Percentiles rank a stretch among this genome's conserved stretches.
Evolutionary conservation across 2,113 vertebrate species (phyloP).

Genomic region (Solea solea): DNA sequence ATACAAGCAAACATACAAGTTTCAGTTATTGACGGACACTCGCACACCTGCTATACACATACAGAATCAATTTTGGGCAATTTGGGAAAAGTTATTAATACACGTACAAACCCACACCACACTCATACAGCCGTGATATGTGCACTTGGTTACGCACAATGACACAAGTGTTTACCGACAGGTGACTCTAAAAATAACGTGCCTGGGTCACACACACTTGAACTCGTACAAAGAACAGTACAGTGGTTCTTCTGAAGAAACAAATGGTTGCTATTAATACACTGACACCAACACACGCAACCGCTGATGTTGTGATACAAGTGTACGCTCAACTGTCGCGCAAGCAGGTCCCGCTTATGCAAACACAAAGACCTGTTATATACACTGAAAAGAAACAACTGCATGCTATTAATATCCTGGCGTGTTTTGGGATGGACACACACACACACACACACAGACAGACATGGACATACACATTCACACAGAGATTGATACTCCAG

Average conservation of each 20-base stretch:
- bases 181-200: slow-evolving; percentile 76
- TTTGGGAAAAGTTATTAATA: slow-evolving; percentile 57
- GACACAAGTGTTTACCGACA: slow-evolving; percentile 65
- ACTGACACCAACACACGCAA: slow-evolving; percentile 29
- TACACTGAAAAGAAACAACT: slow-evolving; percentile 73
- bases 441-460: slow-evolving; percentile 32
- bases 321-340: slow-evolving; percentile 60
- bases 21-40: slow-evolving; percentile 33
- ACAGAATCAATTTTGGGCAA: slow-evolving; percentile 40
- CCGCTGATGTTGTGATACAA: slow-evolving; percentile 28
- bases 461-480: slow-evolving; percentile 50
- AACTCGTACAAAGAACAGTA: slow-evolving; percentile 44
- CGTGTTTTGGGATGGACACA: slow-evolving; percentile 39
- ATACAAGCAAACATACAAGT: neutral
- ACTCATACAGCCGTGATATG: slow-evolving; percentile 51
- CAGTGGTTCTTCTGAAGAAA: slow-evolving; percentile 53
- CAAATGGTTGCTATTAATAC: slow-evolving; percentile 74
- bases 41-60: slow-evolving; percentile 14
- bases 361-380: slow-evolving; percentile 77
- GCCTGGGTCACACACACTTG: slow-evolving; percentile 1
- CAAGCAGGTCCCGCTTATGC: slow-evolving; percentile 63
- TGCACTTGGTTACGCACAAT: slow-evolving; percentile 50
- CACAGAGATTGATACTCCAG: slow-evolving; percentile 74
- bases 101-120: slow-evolving; percentile 31
- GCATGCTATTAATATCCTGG: slow-evolving; percentile 73